Conservation (phyloP, 2,888 invertebrate genomes). For the Alsophila aescularia region DNA sequence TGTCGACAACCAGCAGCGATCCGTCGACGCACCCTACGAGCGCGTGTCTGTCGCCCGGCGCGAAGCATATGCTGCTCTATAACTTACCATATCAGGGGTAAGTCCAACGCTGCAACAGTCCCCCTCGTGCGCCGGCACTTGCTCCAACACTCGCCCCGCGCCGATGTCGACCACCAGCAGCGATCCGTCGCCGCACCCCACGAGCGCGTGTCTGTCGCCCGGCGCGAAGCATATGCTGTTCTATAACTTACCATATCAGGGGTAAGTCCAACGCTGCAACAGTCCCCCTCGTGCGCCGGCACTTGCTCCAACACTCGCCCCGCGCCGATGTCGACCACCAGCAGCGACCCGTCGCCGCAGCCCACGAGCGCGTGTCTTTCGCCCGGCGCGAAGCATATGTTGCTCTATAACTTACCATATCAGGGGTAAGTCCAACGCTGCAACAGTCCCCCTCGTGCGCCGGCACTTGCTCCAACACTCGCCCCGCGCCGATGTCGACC, state of each 20-base stretch:
- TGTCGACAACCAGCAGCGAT: no score
- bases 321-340: slow-evolving; percentile 93
- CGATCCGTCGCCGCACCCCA: no score
- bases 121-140: no score
- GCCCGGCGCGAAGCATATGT: slow-evolving; percentile 91
- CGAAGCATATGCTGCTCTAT: no score
- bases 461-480: slow-evolving; percentile 91
- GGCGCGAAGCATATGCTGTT: no score
- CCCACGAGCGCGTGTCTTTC: slow-evolving; percentile 96
- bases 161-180: no score
- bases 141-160: no score
- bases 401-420: slow-evolving; percentile 84
- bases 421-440: slow-evolving; percentile 91
- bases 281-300: slow-evolving; percentile 91
- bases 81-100: no score
- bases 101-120: no score
- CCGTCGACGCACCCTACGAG: no score
- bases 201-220: no score
- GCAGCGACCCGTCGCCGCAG: slow-evolving; percentile 91
- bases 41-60: no score
- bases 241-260: slow-evolving; percentile 88
- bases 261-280: slow-evolving; percentile 90
- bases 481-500: slow-evolving; percentile 92
- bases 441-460: slow-evolving; percentile 93
- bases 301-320: slow-evolving; percentile 92